Evolutionary conservation across 2,888 invertebrate genomes (phyloP).

Genomic region (Anagyrus pseudococci): DNA sequence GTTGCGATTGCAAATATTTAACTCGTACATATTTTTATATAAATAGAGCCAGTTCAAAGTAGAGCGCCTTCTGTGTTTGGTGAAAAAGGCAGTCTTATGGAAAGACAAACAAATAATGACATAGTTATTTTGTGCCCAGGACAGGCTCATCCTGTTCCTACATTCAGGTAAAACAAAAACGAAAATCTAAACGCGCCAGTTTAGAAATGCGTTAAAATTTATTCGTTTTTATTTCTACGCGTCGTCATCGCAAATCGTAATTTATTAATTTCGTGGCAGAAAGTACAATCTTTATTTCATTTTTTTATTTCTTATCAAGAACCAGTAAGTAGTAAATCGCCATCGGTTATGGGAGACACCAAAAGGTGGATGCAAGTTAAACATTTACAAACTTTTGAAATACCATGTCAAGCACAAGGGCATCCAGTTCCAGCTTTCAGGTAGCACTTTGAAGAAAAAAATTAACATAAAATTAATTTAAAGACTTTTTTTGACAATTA

Average conservation of each 20-base stretch:
- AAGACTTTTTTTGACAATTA: slow-evolving; percentile 43
- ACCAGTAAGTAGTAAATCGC: slow-evolving; percentile 59
- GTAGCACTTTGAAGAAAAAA: slow-evolving; percentile 76
- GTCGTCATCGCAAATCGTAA: slow-evolving; percentile 7
- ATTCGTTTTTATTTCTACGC: not conserved
- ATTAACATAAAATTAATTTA: not conserved
- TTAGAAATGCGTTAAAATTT: not conserved
- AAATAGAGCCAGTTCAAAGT: slow-evolving; percentile 65
- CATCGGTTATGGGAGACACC: slow-evolving; percentile 56
- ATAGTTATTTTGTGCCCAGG: slow-evolving; percentile 68
- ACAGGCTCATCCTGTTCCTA: slow-evolving; percentile 74
- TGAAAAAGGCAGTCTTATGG: slow-evolving; percentile 63
- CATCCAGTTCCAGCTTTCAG: slow-evolving; percentile 75
- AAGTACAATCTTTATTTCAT: slow-evolving; percentile 18
- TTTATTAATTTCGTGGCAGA: no score
- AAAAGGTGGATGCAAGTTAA: slow-evolving; percentile 57
- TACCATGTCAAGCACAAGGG: slow-evolving; percentile 76
- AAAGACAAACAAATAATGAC: slow-evolving; percentile 60
- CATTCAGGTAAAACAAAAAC: slow-evolving; percentile 70
- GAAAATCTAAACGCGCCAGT: not conserved
- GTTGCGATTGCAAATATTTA: not conserved
- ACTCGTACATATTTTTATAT: slow-evolving; percentile 11
- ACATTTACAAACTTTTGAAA: slow-evolving; percentile 62
- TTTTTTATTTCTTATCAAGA: slow-evolving; percentile 46
- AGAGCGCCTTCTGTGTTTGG: slow-evolving; percentile 66